Percentiles rank a stretch among this genome's conserved stretches.
Evolutionary conservation across 2,888 invertebrate genomes (phyloP).

Genomic region (Drosophila niveifrons): DNA sequence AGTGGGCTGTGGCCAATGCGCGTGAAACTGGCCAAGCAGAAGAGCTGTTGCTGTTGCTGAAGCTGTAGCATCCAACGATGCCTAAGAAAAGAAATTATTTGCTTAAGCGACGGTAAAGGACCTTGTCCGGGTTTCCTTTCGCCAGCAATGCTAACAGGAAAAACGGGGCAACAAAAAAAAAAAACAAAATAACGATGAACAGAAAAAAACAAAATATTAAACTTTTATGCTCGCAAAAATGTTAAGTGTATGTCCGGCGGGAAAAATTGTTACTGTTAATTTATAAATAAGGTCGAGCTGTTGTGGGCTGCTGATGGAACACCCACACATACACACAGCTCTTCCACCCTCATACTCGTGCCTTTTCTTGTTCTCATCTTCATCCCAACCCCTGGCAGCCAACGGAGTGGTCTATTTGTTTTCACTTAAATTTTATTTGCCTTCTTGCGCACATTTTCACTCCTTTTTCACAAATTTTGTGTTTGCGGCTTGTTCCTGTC

Average conservation of each 20-base stretch:
- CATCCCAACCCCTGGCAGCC: not conserved
- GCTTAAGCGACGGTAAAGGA: constrained; percentile 76
- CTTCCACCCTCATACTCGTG: not conserved
- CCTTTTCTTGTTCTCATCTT: not conserved
- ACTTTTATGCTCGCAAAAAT: constrained; percentile 70
- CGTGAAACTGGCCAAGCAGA: constrained; percentile 55
- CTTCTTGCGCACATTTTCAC: constrained; percentile 68
- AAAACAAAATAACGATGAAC: too few relatives aligned
- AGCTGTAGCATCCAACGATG: constrained; percentile 34
- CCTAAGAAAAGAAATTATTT: constrained; percentile 76
- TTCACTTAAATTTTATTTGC: constrained; percentile 75
- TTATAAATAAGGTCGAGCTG: constrained; percentile 75
- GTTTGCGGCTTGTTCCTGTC: constrained; percentile 36
- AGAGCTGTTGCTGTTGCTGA: constrained; percentile 45
- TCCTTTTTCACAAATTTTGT: constrained; percentile 54
- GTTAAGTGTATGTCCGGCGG: constrained; percentile 76
- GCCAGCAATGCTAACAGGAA: constrained; percentile 35
- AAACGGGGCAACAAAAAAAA: constrained; percentile 21
- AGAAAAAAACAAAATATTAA: constrained; percentile 52
- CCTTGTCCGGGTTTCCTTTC: constrained; percentile 61
- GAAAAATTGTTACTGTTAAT: constrained; percentile 77
- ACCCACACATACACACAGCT: constrained; percentile 5
- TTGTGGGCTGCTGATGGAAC: constrained; percentile 51
- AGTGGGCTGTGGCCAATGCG: constrained; percentile 28
- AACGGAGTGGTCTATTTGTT: constrained; percentile 60